Evolutionary conservation across 2,113 vertebrate genomes (phyloP), one percentile per base, ranked within the genome.

Genomic region (Natator depressus): DNA sequence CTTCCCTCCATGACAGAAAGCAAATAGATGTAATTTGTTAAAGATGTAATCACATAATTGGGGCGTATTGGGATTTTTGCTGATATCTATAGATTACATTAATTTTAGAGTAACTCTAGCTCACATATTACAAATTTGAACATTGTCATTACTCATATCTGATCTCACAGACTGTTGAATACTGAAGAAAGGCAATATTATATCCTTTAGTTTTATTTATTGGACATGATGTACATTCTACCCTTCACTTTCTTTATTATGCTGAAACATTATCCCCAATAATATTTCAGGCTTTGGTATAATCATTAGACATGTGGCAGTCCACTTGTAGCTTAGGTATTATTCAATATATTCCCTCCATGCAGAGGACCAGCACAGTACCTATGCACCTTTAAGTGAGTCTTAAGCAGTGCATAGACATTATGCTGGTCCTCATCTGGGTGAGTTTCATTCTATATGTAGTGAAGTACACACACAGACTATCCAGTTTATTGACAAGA

Each of bases 71-170:
- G 87, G 4, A 86, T 87, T 78, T 93, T 88, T 96, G 55, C 31
- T 89, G 88, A 82, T 82, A 91, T 84, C 65, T 49, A 91, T 78
- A 85, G 24, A 82, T 22, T 82, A 22, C 8, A 35, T 92, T 35
- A 69, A 50, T 80, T 87, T 94, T 86, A 72, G 79, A 93, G 6
- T 82, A 91, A 84, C 82, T 95, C 89, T 50, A 87, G 53, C 8
- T 81, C 95, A 62, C 35, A 17, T 97, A 78, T 88, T 93, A 95
- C 42, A 42, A 81, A 82, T 76, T 84, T 10, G 78, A 92, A 88
- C 91, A 76, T 83, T 89, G 75, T 69, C 89, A 3, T 22, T 35
- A n/a, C 57, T 93, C 87, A 47, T 92, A 82, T 50, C 51, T 93
- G 55, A 54, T 82, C 42, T 17, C 87, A 82, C 50, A 84, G 47